Evolutionary conservation across 1,140 invertebrate genomes (phyloP), one percentile per base, ranked within the genome.

Genomic region (Hycleus phaleratus): DNA sequence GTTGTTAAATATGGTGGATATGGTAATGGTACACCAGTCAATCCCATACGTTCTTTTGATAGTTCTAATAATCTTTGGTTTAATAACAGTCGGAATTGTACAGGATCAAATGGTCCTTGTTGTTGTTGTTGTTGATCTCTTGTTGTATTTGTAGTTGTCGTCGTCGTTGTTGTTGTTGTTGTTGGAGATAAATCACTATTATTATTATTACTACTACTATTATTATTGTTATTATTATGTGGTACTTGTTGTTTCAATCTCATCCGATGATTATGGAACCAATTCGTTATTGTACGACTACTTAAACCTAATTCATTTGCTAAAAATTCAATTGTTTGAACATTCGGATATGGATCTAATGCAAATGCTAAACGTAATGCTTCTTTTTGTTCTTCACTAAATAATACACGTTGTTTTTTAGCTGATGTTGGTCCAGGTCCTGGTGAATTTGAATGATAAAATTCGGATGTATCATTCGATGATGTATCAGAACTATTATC

Each of bases 181-280:
- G 1, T 18, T 18, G 18, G 18, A 1, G 18, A 18, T 18, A 18
- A 18, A 32, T 32, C 32, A 32, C 32, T 32, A 32, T 32, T 32
- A 32, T 32, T 32, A 32, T 32, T 32, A 32, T 32, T 32, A 4
- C 4, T 32, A 4, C 4, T 32, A 11, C 46, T 24, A 32, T 24
- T 24, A 4, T 6, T 48, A 11, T 26, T 11, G 2, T 11, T 12
- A 3, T n/a, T 25, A 7, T n/a, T 48, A 4, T 24, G 11, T 9
- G 12, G 48, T 38, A 50, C 48, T 26, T 85, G 83, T 70, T 95
- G 93, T 75, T 99, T 99, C 68, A 98, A 81, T 50, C 97, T 83
- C 93, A 98, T 99, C 54, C 96, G 84, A 76, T 99, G 95, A 74
- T 98, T 99, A 77, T 98, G 96, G 81, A 98, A 98, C 96, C 96